Conservation (phyloP, 2,113 vertebrate species). For the Rhegmatorhina hoffmannsi region DNA sequence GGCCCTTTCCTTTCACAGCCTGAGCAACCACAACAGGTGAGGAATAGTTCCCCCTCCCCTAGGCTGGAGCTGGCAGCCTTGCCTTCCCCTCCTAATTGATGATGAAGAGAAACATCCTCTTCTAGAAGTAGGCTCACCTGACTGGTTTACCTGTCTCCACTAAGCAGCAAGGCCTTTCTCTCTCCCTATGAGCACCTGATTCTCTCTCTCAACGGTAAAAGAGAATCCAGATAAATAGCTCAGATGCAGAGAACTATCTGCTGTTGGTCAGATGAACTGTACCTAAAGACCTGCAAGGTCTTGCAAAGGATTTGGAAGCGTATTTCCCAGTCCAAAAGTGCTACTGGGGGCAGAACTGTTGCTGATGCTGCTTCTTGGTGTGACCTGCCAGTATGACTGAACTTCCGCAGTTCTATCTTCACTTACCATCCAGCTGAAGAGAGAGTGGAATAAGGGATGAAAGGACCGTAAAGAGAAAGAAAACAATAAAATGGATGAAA, state of each 20-base stretch:
- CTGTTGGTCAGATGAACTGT: neutral
- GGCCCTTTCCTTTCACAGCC: neutral
- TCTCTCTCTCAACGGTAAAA: neutral
- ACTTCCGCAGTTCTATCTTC: neutral
- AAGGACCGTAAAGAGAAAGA: neutral
- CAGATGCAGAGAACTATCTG: neutral
- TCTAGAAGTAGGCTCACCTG: neutral
- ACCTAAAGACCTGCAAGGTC: neutral
- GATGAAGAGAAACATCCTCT: neutral
- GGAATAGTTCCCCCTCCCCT: neutral
- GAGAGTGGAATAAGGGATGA: neutral
- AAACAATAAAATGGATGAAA: neutral
- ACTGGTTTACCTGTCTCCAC: neutral
- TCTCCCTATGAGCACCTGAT: neutral
- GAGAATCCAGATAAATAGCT: neutral
- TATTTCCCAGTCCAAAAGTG: neutral
- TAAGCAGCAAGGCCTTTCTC: neutral
- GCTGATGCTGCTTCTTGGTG: neutral
- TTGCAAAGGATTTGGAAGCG: neutral
- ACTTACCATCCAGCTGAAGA: neutral
- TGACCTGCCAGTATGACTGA: neutral
- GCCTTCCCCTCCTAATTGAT: rapidly evolving
- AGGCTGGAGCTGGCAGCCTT: neutral
- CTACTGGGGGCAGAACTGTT: neutral
- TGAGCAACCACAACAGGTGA: neutral